Percentiles rank a stretch among this genome's conserved stretches.
phyloP scores from a whole-genome alignment of 2,797 vertebrate genomes.

The Enteromius radiatus region DNA sequence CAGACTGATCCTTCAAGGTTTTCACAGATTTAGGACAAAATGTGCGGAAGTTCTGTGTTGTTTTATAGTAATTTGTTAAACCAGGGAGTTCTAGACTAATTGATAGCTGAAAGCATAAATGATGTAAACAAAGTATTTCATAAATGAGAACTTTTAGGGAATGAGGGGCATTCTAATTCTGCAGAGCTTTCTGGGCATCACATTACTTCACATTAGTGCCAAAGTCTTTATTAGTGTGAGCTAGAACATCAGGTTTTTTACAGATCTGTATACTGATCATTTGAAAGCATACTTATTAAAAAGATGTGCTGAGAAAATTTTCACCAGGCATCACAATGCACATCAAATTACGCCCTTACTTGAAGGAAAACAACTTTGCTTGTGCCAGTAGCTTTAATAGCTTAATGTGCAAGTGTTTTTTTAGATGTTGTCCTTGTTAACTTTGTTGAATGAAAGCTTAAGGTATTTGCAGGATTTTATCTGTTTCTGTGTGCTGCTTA shows the following conservation, averaged over 20 bases:
- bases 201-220: background rate
- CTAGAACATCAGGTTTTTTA: background rate
- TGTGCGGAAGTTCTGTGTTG: background rate
- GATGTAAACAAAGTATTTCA: background rate
- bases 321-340: background rate
- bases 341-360: background rate
- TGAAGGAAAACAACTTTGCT: background rate
- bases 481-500: background rate
- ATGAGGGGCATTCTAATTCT: background rate
- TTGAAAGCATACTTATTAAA: background rate
- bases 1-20: background rate
- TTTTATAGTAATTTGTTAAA: background rate
- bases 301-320: background rate
- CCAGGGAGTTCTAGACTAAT: background rate
- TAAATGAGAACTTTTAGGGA: background rate
- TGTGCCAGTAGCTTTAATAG: background rate
- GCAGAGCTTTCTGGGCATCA: background rate
- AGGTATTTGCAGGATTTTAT: constrained; percentile 27
- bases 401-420: background rate
- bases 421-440: constrained; percentile 38
- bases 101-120: background rate
- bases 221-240: background rate
- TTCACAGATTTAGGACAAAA: background rate
- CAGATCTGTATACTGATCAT: background rate
- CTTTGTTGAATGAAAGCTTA: constrained; percentile 8